These are phyloP conservation scores for Nothoprocta perdicaria DNA, from an alignment of 2,113 vertebrate species.

Conservation along the genomic window DNA sequence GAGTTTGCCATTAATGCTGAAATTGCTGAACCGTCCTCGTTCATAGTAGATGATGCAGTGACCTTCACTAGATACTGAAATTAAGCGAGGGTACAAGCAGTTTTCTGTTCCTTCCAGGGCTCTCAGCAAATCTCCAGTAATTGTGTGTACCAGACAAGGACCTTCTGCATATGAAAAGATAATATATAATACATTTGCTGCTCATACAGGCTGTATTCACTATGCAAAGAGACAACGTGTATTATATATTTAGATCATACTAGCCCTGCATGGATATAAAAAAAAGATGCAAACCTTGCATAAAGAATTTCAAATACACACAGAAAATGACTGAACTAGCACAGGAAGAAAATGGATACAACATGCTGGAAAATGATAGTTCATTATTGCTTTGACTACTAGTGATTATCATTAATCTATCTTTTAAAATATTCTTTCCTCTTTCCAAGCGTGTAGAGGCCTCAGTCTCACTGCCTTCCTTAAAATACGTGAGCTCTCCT, in stretches of 20 bases:
- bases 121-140: constrained; percentile 95
- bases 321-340: not conserved
- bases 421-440: not conserved
- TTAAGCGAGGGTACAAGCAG: constrained; percentile 89
- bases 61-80: constrained; percentile 97
- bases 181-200: constrained; percentile 22
- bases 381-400: not conserved
- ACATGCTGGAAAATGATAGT: not conserved
- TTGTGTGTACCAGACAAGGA: constrained; percentile 97
- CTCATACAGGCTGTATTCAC: not conserved
- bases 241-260: not conserved
- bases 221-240: not conserved
- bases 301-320: not conserved
- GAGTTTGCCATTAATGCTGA: constrained; percentile 98
- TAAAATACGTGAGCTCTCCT: not conserved
- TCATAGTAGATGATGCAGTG: constrained; percentile 98
- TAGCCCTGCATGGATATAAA: not conserved
- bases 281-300: not conserved
- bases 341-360: not conserved
- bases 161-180: constrained; percentile 84
- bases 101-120: constrained; percentile 94
- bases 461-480: not conserved
- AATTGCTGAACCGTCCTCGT: constrained; percentile 94
- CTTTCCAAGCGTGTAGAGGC: not conserved
- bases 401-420: not conserved